Evolutionary conservation across 2,888 invertebrate genomes (phyloP).

Genomic region (Thysanoteuthis rhombus): DNA sequence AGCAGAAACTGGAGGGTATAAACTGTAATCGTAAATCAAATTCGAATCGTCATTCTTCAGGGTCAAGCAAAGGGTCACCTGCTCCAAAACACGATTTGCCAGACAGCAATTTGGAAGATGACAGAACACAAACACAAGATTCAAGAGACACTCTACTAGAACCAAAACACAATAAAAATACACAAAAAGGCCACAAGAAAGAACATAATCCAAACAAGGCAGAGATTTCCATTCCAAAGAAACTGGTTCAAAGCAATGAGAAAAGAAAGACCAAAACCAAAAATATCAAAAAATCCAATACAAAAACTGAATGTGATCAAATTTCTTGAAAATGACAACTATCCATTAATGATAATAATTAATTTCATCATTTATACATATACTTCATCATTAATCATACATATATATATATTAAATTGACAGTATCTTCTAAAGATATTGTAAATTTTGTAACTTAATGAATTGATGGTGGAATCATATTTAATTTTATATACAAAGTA

Average conservation of each 20-base stretch:
- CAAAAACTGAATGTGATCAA: neutral
- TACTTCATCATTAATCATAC: neutral
- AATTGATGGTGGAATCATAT: neutral
- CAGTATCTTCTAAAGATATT: neutral
- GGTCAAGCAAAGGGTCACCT: neutral
- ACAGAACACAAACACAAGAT: neutral
- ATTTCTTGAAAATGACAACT: neutral
- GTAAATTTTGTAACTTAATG: neutral
- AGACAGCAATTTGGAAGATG: neutral
- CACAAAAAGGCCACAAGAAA: neutral
- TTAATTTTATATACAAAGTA: neutral
- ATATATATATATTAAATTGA: neutral
- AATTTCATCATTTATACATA: too few relatives aligned
- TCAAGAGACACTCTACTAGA: neutral
- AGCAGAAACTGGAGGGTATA: neutral
- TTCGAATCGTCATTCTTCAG: neutral
- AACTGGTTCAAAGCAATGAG: neutral
- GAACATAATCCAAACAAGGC: neutral
- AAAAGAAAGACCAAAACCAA: neutral
- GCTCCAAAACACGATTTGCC: neutral
- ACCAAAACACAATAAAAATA: neutral
- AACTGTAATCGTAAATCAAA: neutral
- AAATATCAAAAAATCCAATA: neutral
- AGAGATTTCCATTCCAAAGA: neutral
- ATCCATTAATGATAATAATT: neutral